These are phyloP conservation scores for Leptonema lineaticorne DNA, from an alignment of 1,140 invertebrate species.

Conservation along the genomic window DNA sequence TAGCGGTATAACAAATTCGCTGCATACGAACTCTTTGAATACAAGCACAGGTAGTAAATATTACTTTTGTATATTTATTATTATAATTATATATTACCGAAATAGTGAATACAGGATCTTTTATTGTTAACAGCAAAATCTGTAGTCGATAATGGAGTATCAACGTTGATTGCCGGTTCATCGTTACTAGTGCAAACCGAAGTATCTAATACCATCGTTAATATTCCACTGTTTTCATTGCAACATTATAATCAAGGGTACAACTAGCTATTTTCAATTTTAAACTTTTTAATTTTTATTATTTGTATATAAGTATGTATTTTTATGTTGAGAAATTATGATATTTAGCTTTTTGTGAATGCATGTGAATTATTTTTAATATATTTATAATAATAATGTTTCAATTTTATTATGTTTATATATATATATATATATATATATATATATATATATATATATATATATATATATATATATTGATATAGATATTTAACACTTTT, in stretches of 20 bases:
- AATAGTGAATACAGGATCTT: background rate
- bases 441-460: background rate
- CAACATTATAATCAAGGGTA: constrained; percentile 37
- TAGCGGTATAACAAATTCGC: background rate
- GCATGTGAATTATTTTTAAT: background rate
- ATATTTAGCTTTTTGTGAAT: background rate
- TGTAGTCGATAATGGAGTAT: constrained; percentile 19
- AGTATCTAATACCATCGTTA: constrained; percentile 27
- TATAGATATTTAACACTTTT: no score
- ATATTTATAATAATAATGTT: background rate
- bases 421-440: background rate
- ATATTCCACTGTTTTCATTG: constrained; percentile 30
- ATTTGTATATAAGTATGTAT: background rate
- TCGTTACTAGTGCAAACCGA: constrained; percentile 9
- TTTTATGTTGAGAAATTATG: background rate
- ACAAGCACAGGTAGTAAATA: background rate
- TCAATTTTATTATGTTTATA: background rate
- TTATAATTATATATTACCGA: background rate
- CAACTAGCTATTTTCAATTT: constrained; percentile 18
- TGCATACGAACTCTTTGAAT: background rate
- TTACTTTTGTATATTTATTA: background rate
- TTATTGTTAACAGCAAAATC: constrained; percentile 4
- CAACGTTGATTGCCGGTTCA: constrained; percentile 14
- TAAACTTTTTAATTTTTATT: background rate
- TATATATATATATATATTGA: background rate